Evolutionary conservation across 2,113 vertebrate species (phyloP).

Genomic region (Chaenogobius annularis): DNA sequence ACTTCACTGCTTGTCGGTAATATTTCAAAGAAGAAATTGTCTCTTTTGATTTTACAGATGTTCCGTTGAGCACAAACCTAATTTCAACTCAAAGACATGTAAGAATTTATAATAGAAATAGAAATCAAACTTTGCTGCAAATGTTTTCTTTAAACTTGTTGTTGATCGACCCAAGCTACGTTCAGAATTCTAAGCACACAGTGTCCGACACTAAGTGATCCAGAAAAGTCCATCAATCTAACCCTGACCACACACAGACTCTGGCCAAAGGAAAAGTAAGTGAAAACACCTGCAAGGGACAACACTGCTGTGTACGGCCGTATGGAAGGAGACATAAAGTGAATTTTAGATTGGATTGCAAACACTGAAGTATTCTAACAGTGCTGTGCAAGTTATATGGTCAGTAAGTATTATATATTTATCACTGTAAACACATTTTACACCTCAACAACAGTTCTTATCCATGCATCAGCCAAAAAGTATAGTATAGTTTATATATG

Average conservation of each 20-base stretch:
- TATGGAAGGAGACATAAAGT: neutral
- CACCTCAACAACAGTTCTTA: no score
- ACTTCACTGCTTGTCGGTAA: neutral
- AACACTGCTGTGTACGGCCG: neutral
- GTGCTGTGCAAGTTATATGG: no score
- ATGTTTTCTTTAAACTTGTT: neutral
- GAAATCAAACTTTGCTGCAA: neutral
- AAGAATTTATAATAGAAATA: neutral
- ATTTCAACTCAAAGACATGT: neutral
- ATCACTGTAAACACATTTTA: no score
- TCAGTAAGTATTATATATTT: no score
- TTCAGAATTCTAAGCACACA: neutral
- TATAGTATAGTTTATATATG: no score
- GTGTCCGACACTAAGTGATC: neutral
- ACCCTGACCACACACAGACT: neutral
- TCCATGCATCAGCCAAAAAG: no score
- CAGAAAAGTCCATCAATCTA: neutral
- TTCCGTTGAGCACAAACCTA: neutral
- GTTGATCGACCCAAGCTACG: neutral
- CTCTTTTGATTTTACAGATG: neutral
- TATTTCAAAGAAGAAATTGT: neutral
- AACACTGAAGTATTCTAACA: neutral
- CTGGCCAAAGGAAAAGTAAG: neutral
- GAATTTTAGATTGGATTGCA: neutral
- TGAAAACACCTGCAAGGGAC: constrained; percentile 6